Evolutionary conservation across 2,888 invertebrate genomes (phyloP).

Genomic region (Epinotia demarniana): DNA sequence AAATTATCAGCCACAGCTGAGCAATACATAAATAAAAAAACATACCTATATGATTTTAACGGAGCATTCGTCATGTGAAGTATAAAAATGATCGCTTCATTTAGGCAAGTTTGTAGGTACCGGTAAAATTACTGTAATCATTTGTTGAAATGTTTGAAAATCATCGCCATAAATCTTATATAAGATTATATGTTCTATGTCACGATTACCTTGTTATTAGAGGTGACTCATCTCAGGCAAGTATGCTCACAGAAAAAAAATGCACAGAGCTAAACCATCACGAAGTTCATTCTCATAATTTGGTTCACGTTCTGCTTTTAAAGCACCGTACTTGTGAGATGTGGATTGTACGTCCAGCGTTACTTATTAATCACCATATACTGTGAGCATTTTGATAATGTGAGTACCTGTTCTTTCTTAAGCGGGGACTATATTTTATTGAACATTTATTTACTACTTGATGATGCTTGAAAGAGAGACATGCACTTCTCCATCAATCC

Average conservation of each 20-base stretch:
- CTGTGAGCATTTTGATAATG: background rate
- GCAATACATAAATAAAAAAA: background rate
- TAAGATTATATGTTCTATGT: constrained; percentile 73
- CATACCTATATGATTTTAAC: background rate
- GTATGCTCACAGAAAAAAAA: constrained; percentile 33
- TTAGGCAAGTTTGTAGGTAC: constrained; percentile 65
- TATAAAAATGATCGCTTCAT: constrained; percentile 61
- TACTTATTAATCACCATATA: background rate
- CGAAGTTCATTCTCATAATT: constrained; percentile 26
- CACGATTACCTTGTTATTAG: constrained; percentile 66
- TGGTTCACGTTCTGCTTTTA: constrained; percentile 6
- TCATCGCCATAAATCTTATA: constrained; percentile 73
- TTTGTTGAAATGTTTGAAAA: constrained; percentile 59
- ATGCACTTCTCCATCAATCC: background rate
- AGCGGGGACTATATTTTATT: background rate
- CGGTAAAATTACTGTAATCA: constrained; percentile 74
- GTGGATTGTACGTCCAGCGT: background rate
- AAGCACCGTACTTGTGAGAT: background rate
- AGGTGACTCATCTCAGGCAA: constrained; percentile 63
- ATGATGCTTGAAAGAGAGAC: too few species aligned
- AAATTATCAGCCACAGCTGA: background rate
- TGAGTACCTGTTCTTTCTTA: background rate
- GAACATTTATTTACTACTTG: too few species aligned
- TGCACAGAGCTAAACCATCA: constrained; percentile 35
- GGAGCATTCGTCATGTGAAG: constrained; percentile 6